Base-by-base conservation (phyloP, 53 echinoderm and acorn worm species). In the Holothuria scabra region DNA sequence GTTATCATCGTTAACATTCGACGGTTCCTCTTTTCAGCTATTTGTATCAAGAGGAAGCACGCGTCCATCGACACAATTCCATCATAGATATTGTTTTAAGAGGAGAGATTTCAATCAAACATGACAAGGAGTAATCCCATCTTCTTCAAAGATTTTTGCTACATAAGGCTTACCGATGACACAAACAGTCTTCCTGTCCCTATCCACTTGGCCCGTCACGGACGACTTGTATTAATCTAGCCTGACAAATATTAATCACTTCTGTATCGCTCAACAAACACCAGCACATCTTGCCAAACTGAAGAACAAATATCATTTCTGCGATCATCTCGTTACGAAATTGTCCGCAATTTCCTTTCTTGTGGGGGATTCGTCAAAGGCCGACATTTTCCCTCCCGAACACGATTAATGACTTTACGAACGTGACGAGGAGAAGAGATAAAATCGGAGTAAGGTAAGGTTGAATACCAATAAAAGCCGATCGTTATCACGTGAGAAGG, bases 261-360 rank as follows among this genome's bases (percentile, higher is more conserved):
- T 71, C 31, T 65, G 44, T 48, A 48, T 71, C 71, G 71, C 71
- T 71, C 71, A 41, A 71, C 71, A 71, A 71, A 71, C 71, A 71
- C 71, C 71, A 26, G 13, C 71, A 71, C 71, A 71, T 71, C 71
- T 71, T 48, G 33, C 49, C 71, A 71, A 71, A 71, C 71, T 46
- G 41, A 26, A 38, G 71, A 71, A 71, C 71, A 71, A 71, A 71
- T 71, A 71, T 71, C 38, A 71, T 71, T 71, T 71, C 48, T 71
- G 16, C 25, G 71, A 71, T 71, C 71, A 71, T 71, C 71, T 71
- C 71, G 71, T 71, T 71, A 71, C 71, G 71, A 71, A 71, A 71
- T 71, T 71, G 71, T 71, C 71, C 41, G 71, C 71, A 71, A 44
- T 71, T 71, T 71, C 71, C 71, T 48, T 37, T 32, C 67, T 44